Percentiles rank a stretch among this genome's conserved stretches.
phyloP scores from a whole-genome alignment of 2,888 invertebrate species.

The Acrocera orbiculus region DNA sequence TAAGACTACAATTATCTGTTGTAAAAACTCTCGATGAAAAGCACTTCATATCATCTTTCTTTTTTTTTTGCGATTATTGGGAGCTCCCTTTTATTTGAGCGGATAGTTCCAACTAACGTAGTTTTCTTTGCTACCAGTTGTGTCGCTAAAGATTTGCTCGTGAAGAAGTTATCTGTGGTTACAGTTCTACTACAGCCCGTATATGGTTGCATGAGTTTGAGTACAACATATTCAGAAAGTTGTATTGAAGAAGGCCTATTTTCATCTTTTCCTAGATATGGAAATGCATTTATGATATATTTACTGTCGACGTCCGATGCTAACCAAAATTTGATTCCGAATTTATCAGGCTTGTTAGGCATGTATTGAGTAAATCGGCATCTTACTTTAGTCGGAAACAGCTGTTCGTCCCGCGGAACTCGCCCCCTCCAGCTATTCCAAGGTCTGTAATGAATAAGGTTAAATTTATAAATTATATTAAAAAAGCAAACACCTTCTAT shows the following conservation, averaged over 20 bases:
- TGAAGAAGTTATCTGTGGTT: slow-evolving; percentile 13
- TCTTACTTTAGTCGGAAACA: slow-evolving; percentile 15
- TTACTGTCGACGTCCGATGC: slow-evolving; percentile 14
- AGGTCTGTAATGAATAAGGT: no score
- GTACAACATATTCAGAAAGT: slow-evolving; percentile 14
- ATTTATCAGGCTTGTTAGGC: slow-evolving; percentile 15
- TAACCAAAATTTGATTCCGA: slow-evolving; percentile 12
- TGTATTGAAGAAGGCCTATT: slow-evolving; percentile 9
- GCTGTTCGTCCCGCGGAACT: slow-evolving; percentile 1
- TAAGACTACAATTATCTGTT: slow-evolving; percentile 7
- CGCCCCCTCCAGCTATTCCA: no score
- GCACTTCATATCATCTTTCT: not conserved
- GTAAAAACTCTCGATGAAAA: slow-evolving; percentile 3
- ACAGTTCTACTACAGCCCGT: slow-evolving; percentile 13
- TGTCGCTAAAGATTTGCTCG: slow-evolving; percentile 8
- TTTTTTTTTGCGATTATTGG: not conserved
- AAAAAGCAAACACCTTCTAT: no score
- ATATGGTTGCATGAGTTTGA: slow-evolving; percentile 16
- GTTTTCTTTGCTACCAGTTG: slow-evolving; percentile 15
- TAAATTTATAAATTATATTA: no score
- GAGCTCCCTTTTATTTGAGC: slow-evolving; percentile 5
- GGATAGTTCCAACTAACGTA: slow-evolving; percentile 15
- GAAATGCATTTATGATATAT: slow-evolving; percentile 14
- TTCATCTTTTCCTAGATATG: slow-evolving; percentile 15
- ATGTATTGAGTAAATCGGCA: slow-evolving; percentile 15